These are phyloP conservation scores for Styela clava DNA, from an alignment of 23 tunicate genomes.

Conservation along the genomic window DNA sequence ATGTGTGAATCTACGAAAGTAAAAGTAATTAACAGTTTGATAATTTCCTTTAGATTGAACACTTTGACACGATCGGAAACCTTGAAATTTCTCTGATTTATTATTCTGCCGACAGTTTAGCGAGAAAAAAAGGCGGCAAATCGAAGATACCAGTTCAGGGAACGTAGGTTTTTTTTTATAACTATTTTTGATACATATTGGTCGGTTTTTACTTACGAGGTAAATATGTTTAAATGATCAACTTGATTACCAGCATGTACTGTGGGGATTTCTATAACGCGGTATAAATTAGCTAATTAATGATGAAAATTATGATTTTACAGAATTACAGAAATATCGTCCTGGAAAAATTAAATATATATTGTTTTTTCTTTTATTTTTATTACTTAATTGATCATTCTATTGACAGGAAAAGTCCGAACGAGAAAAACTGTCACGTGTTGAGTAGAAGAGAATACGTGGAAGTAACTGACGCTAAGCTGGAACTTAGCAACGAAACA, in stretches of 20 bases:
- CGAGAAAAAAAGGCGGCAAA: slow-evolving; percentile 12
- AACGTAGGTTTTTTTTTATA: slow-evolving; percentile 23
- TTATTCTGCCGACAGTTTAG: slow-evolving; percentile 12
- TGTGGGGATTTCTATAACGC: too few species aligned
- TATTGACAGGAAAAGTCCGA: slow-evolving; percentile 5
- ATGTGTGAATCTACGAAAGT: too few species aligned
- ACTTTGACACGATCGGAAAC: slow-evolving; percentile 3
- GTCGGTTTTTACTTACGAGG: too few species aligned
- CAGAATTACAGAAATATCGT: too few species aligned
- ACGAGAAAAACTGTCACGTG: slow-evolving; percentile 6
- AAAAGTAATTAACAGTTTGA: background rate
- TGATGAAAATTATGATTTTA: too few species aligned
- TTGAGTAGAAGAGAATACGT: slow-evolving; percentile 17
- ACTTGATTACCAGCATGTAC: too few species aligned
- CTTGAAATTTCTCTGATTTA: slow-evolving; percentile 25
- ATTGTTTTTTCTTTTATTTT: too few species aligned
- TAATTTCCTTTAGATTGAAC: background rate
- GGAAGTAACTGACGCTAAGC: slow-evolving; percentile 16
- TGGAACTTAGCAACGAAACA: background rate
- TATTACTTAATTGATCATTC: too few species aligned
- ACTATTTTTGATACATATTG: too few species aligned
- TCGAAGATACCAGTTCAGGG: slow-evolving; percentile 7
- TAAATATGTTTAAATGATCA: too few species aligned
- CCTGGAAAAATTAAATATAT: too few species aligned
- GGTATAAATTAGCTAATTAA: too few species aligned